These are phyloP conservation scores for Halictus rubicundus DNA, from an alignment of 1,140 invertebrate species.

Conservation along the genomic window DNA sequence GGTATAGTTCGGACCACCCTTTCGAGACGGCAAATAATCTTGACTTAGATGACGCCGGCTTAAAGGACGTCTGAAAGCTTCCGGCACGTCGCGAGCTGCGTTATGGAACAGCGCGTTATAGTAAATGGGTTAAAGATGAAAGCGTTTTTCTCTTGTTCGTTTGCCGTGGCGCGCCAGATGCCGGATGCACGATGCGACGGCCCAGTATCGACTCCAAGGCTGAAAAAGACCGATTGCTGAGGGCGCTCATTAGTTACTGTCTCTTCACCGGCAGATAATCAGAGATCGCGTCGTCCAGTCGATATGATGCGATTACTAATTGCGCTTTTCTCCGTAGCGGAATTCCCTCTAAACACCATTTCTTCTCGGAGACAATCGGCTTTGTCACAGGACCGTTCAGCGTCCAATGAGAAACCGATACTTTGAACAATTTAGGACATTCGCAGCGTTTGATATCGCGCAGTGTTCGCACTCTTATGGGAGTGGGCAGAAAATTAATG, in stretches of 20 bases:
- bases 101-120: neutral
- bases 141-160: neutral
- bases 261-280: conserved; percentile 31
- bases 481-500: too few relatives aligned
- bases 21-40: neutral
- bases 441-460: too few relatives aligned
- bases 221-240: conserved; percentile 56
- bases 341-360: neutral
- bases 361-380: neutral
- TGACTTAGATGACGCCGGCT: neutral
- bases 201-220: conserved; percentile 13
- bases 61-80: conserved; percentile 16
- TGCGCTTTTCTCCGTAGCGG: conserved; percentile 18
- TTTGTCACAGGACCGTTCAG: neutral
- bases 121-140: conserved; percentile 12
- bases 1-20: neutral
- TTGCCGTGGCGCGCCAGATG: neutral
- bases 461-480: too few relatives aligned
- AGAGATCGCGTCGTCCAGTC: conserved; percentile 39
- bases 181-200: neutral
- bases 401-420: neutral
- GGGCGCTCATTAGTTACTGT: conserved; percentile 51
- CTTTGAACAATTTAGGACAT: neutral
- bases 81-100: neutral
- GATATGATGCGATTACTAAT: conserved; percentile 53